Evolutionary conservation across 1,140 invertebrate species (phyloP).

Genomic region (Amphibalanus amphitrite): DNA sequence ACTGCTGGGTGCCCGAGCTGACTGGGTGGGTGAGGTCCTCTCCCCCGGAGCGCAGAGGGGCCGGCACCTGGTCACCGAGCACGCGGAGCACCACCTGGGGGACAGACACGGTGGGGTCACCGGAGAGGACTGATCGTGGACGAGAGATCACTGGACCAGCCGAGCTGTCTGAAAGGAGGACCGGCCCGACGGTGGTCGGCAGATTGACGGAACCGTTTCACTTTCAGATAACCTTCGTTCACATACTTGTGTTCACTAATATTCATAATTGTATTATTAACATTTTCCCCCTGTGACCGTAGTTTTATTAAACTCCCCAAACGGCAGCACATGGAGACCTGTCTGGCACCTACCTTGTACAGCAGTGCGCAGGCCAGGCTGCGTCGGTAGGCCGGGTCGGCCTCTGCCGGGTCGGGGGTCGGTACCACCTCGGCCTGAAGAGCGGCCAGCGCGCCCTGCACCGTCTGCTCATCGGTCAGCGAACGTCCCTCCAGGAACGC

Average conservation of each 20-base stretch:
- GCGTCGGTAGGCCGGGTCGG: conserved; percentile 39
- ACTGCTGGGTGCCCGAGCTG: conserved; percentile 51
- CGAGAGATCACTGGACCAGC: conserved; percentile 36
- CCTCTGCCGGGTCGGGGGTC: conserved; percentile 40
- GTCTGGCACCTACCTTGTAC: conserved; percentile 44
- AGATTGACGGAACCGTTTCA: no score
- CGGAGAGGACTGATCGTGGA: conserved; percentile 25
- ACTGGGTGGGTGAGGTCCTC: conserved; percentile 36
- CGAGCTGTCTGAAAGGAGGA: conserved; percentile 4
- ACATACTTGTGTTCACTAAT: no score
- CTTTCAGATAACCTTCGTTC: no score
- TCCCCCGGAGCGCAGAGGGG: conserved; percentile 26
- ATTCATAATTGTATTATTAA: no score
- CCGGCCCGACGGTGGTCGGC: neutral
- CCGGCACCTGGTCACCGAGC: conserved; percentile 12
- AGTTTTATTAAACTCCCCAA: no score
- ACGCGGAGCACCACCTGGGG: conserved; percentile 20
- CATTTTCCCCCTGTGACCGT: no score
- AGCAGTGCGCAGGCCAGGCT: conserved; percentile 46
- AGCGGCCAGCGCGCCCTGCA: conserved; percentile 37
- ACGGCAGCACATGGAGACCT: neutral
- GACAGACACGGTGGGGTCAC: neutral
- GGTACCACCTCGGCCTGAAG: conserved; percentile 43
- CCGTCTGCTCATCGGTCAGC: conserved; percentile 32
- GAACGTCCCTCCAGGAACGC: conserved; percentile 38